A percentile compares a stretch with the other conserved stretches of the same genome.
These are phyloP conservation scores for Iguana delicatissima DNA, from an alignment of 2,797 vertebrate genomes.

Conservation along the genomic window DNA sequence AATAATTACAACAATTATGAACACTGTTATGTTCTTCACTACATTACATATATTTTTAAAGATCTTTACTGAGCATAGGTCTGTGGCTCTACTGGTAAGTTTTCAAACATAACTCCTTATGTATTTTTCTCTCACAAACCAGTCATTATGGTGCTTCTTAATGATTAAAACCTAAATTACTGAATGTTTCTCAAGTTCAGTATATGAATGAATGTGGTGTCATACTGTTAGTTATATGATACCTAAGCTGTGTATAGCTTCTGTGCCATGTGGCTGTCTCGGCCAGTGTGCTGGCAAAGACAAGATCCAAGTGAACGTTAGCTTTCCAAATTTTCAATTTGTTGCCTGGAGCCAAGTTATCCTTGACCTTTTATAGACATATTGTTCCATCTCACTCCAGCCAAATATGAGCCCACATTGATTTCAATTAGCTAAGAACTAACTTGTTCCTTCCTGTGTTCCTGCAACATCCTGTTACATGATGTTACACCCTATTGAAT, in stretches of 20 bases:
- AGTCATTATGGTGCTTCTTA: background rate
- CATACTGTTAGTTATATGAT: too few relatives aligned
- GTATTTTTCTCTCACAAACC: background rate
- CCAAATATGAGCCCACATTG: background rate
- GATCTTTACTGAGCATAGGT: background rate
- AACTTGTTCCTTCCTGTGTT: background rate
- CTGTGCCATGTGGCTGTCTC: background rate
- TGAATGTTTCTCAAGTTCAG: too few relatives aligned
- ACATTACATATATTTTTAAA: background rate
- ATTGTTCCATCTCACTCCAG: background rate
- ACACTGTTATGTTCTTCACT: background rate
- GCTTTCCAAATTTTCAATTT: background rate
- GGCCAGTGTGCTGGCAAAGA: background rate
- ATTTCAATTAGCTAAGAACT: background rate
- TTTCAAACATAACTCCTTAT: background rate
- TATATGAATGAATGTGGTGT: too few relatives aligned
- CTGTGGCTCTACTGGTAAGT: background rate
- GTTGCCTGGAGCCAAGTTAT: background rate
- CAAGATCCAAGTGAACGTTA: background rate
- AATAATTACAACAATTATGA: conserved; percentile 6
- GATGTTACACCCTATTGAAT: too few relatives aligned
- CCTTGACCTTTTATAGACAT: background rate
- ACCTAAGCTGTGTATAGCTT: too few relatives aligned
- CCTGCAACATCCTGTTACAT: background rate
- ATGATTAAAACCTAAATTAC: background rate